phyloP scores from a whole-genome alignment of 2,888 invertebrate species.

The Sepiola atlantica region DNA sequence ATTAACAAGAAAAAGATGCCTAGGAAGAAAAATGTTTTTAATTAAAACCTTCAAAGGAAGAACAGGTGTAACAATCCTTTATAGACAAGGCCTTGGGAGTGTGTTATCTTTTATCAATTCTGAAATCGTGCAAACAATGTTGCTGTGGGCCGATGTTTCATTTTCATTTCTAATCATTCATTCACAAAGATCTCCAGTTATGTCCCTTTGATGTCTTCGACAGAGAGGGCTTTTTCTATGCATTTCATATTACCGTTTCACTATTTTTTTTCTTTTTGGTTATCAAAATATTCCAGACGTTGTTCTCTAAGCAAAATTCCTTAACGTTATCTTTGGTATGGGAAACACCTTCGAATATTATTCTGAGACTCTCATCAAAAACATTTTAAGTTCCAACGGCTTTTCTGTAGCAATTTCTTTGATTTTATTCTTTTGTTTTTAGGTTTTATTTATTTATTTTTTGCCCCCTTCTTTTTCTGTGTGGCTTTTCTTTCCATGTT shows the following conservation, averaged over 20 bases:
- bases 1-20: not conserved
- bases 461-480: not conserved
- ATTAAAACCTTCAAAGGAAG: not conserved
- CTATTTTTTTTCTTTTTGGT: not conserved
- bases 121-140: not conserved
- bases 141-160: not conserved
- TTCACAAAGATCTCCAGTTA: constrained; percentile 6
- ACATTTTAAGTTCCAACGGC: not conserved
- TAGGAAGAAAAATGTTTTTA: not conserved
- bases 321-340: not conserved
- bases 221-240: not conserved
- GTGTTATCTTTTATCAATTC: not conserved
- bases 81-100: not conserved
- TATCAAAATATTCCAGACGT: constrained; percentile 12
- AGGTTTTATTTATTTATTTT: not conserved
- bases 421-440: not conserved
- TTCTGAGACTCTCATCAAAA: not conserved
- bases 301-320: not conserved
- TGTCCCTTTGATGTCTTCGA: not conserved
- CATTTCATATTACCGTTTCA: not conserved
- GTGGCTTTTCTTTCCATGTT: not conserved
- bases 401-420: not conserved
- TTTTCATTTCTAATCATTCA: not conserved
- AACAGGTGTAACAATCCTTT: not conserved
- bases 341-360: not conserved